These are phyloP conservation scores for Enchytraeus crypticus DNA, from an alignment of 2,888 invertebrate species.

Conservation along the genomic window DNA sequence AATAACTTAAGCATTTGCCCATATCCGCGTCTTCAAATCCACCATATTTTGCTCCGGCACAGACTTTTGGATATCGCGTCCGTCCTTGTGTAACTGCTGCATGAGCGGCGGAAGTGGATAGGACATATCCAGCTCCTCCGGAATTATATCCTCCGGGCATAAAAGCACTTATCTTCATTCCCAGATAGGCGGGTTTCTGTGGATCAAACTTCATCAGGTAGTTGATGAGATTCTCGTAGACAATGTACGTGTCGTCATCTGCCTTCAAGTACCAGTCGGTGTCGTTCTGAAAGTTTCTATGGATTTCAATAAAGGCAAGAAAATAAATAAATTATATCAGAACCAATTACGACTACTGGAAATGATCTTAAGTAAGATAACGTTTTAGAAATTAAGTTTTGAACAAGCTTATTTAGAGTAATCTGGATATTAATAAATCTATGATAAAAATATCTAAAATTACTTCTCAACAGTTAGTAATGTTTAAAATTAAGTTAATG, in stretches of 20 bases:
- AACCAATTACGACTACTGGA: no score
- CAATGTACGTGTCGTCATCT: slow-evolving; percentile 3
- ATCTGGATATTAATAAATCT: no score
- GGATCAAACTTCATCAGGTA: not conserved
- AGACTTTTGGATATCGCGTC: not conserved
- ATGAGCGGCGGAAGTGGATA: not conserved
- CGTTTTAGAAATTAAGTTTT: no score
- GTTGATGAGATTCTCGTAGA: slow-evolving; percentile 1
- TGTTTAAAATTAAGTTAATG: no score
- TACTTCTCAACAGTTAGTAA: no score
- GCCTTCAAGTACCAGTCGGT: slow-evolving; percentile 2
- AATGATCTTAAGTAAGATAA: no score
- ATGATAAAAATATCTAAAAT: no score
- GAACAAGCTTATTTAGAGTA: no score
- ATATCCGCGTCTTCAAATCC: not conserved
- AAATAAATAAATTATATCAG: no score
- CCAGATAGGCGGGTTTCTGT: not conserved
- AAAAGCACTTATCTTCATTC: not conserved
- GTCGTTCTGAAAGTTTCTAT: not conserved
- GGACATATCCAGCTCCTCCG: slow-evolving; percentile 1
- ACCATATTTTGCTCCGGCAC: not conserved
- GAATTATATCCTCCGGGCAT: slow-evolving; percentile 1
- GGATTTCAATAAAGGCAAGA: no score
- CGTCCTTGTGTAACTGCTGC: not conserved
- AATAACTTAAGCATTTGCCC: not conserved